phyloP scores from a whole-genome alignment of 2,888 invertebrate genomes.

The Nymphalis urticae region DNA sequence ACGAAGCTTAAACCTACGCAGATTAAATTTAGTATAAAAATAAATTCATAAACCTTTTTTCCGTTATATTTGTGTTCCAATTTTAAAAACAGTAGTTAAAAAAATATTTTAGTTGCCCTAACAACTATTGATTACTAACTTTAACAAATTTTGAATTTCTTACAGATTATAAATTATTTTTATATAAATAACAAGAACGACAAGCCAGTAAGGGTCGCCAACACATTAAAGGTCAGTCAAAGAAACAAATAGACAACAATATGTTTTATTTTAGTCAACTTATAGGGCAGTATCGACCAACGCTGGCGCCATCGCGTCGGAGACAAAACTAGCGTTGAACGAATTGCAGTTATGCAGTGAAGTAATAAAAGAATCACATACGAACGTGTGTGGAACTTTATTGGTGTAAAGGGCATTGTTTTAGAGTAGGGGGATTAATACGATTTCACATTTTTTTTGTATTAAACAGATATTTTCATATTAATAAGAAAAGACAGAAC shows the following conservation, averaged over 20 bases:
- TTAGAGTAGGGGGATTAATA: no score
- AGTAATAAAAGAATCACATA: background rate
- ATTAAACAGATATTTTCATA: no score
- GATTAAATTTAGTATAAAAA: no score
- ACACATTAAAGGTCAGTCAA: conserved; percentile 15
- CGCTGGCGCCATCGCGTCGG: conserved; percentile 25
- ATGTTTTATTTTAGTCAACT: conserved; percentile 17
- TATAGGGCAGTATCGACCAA: conserved; percentile 27
- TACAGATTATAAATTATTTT: background rate
- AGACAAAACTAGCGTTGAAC: conserved; percentile 22
- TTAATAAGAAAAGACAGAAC: no score
- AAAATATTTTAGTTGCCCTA: no score
- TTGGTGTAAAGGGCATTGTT: background rate
- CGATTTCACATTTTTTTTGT: no score
- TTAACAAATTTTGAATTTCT: background rate
- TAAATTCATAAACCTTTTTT: no score
- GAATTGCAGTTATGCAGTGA: conserved; percentile 8
- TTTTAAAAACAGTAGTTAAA: no score
- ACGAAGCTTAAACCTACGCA: no score
- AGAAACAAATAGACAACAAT: conserved; percentile 11
- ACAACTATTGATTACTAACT: no score
- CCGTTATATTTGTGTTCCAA: no score
- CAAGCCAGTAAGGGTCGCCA: background rate
- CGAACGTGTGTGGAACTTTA: background rate
- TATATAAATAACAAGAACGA: background rate